Evolutionary conservation across 2,888 invertebrate species (phyloP).

Genomic region (Acleris holmiana): DNA sequence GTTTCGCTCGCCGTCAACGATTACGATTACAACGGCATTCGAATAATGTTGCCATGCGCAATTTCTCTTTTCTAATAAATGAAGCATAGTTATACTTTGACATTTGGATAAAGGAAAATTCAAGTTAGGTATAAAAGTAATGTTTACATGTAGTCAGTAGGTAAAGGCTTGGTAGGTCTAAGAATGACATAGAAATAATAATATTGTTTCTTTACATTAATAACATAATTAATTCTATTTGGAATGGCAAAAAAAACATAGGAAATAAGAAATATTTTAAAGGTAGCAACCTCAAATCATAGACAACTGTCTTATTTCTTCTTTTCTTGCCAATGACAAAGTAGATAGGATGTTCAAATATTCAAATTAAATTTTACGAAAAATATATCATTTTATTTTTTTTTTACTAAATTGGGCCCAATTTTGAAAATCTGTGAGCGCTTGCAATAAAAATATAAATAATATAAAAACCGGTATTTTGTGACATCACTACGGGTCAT

Average conservation of each 20-base stretch:
- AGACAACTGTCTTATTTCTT: not conserved
- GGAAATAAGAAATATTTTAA: not conserved
- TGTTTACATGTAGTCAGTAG: not conserved
- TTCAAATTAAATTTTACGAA: too few species aligned
- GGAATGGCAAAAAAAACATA: too few species aligned
- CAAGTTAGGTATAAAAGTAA: not conserved
- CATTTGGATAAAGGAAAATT: not conserved
- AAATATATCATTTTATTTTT: not conserved
- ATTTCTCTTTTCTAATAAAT: not conserved
- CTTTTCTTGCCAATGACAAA: not conserved
- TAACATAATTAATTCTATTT: too few species aligned
- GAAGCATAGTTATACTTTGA: not conserved
- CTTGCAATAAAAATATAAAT: too few species aligned
- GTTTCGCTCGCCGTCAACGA: constrained; percentile 54
- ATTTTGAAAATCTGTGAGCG: too few species aligned
- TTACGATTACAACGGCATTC: constrained; percentile 31
- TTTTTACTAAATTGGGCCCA: not conserved
- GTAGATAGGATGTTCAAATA: too few species aligned
- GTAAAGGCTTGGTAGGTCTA: too few species aligned
- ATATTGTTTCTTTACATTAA: too few species aligned
- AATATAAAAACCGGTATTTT: constrained; percentile 15
- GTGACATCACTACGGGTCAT: not conserved
- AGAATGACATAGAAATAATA: too few species aligned
- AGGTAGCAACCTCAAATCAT: not conserved
- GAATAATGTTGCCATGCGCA: constrained; percentile 27